A percentile compares a stretch with the other conserved stretches of the same genome.
Evolutionary conservation across 2,113 vertebrate species (phyloP).

Genomic region (Rana temporaria): DNA sequence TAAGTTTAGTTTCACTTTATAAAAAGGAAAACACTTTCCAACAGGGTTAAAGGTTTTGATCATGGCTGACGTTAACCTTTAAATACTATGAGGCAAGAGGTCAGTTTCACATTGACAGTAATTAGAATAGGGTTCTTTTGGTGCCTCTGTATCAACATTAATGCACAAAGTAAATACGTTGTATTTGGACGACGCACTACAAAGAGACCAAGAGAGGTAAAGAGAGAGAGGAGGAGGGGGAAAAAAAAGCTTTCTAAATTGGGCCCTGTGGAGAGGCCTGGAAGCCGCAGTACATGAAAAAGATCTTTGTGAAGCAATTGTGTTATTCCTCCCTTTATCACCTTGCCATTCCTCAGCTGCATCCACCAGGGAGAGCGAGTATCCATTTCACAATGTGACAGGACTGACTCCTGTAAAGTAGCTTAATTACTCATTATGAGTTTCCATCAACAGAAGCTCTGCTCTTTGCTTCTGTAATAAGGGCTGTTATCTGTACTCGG

Average conservation of each 20-base stretch:
- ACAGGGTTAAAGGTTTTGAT: too few species aligned
- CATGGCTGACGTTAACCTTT: too few species aligned
- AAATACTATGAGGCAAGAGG: background rate
- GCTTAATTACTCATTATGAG: slow-evolving; percentile 81
- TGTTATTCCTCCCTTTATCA: slow-evolving; percentile 68
- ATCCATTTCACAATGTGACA: slow-evolving; percentile 69
- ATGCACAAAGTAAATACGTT: slow-evolving; percentile 40
- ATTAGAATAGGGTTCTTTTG: slow-evolving; percentile 7
- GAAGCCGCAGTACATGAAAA: slow-evolving; percentile 46
- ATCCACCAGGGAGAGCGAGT: slow-evolving; percentile 67
- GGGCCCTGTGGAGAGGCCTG: background rate
- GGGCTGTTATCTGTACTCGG: slow-evolving; percentile 74
- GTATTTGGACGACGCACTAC: slow-evolving; percentile 44
- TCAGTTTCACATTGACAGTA: slow-evolving; percentile 40
- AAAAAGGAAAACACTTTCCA: too few species aligned
- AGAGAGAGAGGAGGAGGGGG: background rate
- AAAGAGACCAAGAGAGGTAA: slow-evolving; percentile 26
- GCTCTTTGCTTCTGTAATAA: slow-evolving; percentile 78
- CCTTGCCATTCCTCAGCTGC: slow-evolving; percentile 71
- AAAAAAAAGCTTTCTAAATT: background rate
- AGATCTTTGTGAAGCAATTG: slow-evolving; percentile 66
- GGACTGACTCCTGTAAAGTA: slow-evolving; percentile 72
- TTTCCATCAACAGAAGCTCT: slow-evolving; percentile 76
- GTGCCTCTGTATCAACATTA: slow-evolving; percentile 23
- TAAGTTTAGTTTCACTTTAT: too few species aligned